These are phyloP conservation scores for Pygmarrhopalites habei DNA, from an alignment of 1,140 invertebrate species.

Conservation along the genomic window DNA sequence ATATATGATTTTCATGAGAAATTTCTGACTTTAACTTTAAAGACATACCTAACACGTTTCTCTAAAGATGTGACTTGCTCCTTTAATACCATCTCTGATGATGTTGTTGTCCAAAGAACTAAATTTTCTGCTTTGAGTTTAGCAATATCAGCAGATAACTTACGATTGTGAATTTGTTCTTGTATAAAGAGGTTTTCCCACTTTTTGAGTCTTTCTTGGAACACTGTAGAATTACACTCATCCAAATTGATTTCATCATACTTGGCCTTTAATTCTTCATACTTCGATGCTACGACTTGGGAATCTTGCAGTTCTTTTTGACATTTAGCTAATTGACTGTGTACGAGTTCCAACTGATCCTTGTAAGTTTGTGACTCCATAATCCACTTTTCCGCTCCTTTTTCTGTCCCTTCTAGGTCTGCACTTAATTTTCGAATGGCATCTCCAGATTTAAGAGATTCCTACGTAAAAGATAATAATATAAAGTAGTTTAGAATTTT, in stretches of 20 bases:
- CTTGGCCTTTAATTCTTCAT: slow-evolving; percentile 6
- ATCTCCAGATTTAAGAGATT: slow-evolving; percentile 12
- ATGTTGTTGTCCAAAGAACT: slow-evolving; percentile 15
- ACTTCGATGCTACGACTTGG: slow-evolving; percentile 2
- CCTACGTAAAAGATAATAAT: slow-evolving; percentile 12
- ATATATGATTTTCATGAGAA: too few species aligned
- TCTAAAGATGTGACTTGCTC: slow-evolving; percentile 30
- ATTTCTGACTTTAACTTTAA: too few species aligned
- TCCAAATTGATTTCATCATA: slow-evolving; percentile 1
- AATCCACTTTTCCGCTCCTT: slow-evolving; percentile 28
- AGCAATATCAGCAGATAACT: slow-evolving; percentile 6
- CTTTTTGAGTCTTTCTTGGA: slow-evolving; percentile 27
- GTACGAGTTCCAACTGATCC: slow-evolving; percentile 22
- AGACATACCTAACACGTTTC: slow-evolving; percentile 11
- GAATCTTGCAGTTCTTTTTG: slow-evolving; percentile 27
- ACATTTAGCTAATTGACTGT: slow-evolving; percentile 24
- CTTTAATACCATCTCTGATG: slow-evolving; percentile 30
- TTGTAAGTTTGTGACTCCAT: slow-evolving; percentile 27
- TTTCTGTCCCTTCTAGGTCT: slow-evolving; percentile 22
- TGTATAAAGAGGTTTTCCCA: slow-evolving; percentile 34
- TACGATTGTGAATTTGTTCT: slow-evolving; percentile 21
- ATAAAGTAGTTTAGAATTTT: too few species aligned
- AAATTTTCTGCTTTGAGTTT: slow-evolving; percentile 28
- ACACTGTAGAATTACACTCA: background rate
- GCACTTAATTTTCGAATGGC: slow-evolving; percentile 12